A percentile compares a stretch with the other conserved stretches of the same genome.
Evolutionary conservation across 2,797 vertebrate species (phyloP).

Genomic region (Phataginus tricuspis): DNA sequence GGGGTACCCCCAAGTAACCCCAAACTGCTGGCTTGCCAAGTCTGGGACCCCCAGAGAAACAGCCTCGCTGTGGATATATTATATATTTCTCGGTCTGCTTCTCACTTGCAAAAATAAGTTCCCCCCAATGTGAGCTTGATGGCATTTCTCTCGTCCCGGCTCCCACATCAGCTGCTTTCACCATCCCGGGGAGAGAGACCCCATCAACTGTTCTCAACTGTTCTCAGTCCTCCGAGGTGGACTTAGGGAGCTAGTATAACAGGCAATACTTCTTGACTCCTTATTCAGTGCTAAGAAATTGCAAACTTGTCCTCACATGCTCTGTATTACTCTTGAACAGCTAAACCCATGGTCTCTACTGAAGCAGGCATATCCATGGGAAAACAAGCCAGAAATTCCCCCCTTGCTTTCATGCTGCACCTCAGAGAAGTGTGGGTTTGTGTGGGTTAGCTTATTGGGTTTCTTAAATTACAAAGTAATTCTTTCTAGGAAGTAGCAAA

Average conservation of each 20-base stretch:
- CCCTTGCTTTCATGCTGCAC: neutral
- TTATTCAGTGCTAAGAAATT: neutral
- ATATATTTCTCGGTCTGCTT: neutral
- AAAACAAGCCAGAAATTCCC: neutral
- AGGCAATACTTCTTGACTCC: neutral
- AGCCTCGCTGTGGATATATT: neutral
- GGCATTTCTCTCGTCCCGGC: neutral
- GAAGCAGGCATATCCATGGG: neutral
- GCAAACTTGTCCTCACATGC: neutral
- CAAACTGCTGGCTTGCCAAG: neutral
- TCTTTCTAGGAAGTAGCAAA: slow-evolving; percentile 5
- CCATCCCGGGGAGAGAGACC: neutral
- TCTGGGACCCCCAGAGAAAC: neutral
- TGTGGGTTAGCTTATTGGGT: neutral
- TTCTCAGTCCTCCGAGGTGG: neutral
- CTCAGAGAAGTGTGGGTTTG: neutral
- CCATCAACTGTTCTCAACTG: neutral
- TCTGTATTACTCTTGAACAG: neutral
- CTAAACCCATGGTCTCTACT: neutral
- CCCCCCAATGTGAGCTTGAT: neutral
- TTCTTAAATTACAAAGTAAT: neutral
- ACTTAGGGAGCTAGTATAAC: neutral
- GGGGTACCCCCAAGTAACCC: neutral
- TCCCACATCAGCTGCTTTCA: neutral
- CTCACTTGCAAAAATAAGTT: neutral